Conservation (phyloP, 2,888 invertebrate genomes). For the Oxycera nigricornis region DNA sequence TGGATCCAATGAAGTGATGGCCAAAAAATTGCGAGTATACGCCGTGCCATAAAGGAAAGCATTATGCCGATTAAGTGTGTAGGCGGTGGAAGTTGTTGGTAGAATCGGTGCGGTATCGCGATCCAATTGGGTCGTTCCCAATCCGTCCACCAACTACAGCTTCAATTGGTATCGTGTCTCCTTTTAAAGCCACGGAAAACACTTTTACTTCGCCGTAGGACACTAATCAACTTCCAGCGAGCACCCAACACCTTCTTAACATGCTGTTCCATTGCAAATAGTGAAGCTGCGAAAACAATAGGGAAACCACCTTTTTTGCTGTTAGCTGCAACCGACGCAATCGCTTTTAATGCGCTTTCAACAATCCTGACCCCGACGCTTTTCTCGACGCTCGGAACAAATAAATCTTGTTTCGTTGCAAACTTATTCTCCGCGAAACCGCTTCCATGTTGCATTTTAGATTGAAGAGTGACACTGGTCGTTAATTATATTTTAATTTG, state of each 20-base stretch:
- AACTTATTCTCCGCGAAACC: too few relatives aligned
- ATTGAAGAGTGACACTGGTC: background rate
- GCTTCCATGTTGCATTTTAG: background rate
- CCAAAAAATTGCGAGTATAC: too few relatives aligned
- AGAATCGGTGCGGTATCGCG: conserved; percentile 6
- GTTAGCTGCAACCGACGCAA: background rate
- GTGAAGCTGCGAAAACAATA: too few relatives aligned
- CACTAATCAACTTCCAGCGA: conserved; percentile 1
- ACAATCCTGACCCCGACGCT: background rate
- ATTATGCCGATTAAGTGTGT: background rate
- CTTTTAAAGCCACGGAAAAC: background rate
- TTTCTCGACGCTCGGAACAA: background rate
- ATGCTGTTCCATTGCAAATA: too few relatives aligned
- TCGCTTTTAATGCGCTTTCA: conserved; percentile 8
- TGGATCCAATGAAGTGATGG: background rate
- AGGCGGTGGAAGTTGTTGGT: background rate
- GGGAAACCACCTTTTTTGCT: too few relatives aligned
- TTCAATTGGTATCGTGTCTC: background rate
- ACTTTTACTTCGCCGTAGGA: conserved; percentile 6
- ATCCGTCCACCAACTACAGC: background rate
- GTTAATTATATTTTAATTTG: background rate
- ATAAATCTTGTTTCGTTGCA: too few relatives aligned
- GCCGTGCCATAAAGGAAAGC: background rate
- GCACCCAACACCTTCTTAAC: too few relatives aligned
- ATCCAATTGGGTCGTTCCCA: conserved; percentile 12